Base-by-base conservation (phyloP, 2,888 invertebrate species). In the Melieria crassipennis region DNA sequence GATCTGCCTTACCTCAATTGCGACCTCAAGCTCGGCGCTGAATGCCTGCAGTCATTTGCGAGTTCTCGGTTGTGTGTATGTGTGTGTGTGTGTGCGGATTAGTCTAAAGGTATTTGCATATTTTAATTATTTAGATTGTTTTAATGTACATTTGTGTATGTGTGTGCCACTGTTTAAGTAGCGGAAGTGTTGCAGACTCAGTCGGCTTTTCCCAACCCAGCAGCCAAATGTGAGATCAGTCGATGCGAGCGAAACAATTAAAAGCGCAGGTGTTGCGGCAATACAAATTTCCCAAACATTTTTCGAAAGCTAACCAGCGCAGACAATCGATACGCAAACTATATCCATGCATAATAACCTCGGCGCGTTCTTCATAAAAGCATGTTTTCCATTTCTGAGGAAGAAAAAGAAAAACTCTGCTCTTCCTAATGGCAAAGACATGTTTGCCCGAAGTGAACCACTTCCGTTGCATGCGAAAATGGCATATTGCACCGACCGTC, bases 51-150 rank as follows among this genome's bases (percentile, higher is more conserved):
- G 62, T 50, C 47, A 64, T 50, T 50, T 65, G 10, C 60, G 0
- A n/a, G n/a, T 16, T 0, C 45, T 11, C 42, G 2, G 42, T 4
- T 65, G 47, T 62, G 16, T 71, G 65, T 16, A 3, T 10, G n/a
- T 65, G 30, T 68, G 56, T 58, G 10, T 50, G 62, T 74, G 73
- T 60, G 58, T 69, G 71, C 72, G 75, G 78, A 83, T 85, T 84
- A 84, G 82, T 77, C 77, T 64, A 67, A 60, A 67, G 63, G 79
- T 78, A 83, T 84, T 84, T 84, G 85, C 84, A 84, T 84, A 85
- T 84, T 84, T 84, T 84, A 84, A 85, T 85, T 85, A 84, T 84
- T 84, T 83, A 82, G 82, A 75, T 77, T 77, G 76, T 75, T 70
- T 72, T 76, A 76, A 72, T 72, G 73, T 30, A 30, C 30, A 30